phyloP scores from a whole-genome alignment of 1,140 invertebrate genomes.

The Ceratoteleas bidentatus region DNA sequence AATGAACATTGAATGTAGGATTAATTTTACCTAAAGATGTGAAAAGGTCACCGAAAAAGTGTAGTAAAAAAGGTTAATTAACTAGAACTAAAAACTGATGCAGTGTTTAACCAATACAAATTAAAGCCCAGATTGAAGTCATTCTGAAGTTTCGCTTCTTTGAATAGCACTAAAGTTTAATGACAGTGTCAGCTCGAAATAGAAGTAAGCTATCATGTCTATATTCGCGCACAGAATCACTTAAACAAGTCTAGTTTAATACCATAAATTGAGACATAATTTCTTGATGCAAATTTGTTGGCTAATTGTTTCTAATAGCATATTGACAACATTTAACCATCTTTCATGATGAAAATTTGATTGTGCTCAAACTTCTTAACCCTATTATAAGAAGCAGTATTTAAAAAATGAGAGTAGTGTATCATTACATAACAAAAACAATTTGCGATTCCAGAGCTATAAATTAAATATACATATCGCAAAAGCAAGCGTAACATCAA shows the following conservation, averaged over 20 bases:
- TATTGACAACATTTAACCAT: not conserved
- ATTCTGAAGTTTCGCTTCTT: conserved; percentile 44
- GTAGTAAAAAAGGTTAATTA: conserved; percentile 24
- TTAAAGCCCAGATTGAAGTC: conserved; percentile 26
- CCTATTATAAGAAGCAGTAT: too few relatives aligned
- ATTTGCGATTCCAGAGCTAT: too few relatives aligned
- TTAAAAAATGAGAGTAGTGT: too few relatives aligned
- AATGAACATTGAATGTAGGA: too few relatives aligned
- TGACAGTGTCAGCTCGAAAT: conserved; percentile 24
- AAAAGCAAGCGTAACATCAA: too few relatives aligned
- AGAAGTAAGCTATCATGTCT: conserved; percentile 30
- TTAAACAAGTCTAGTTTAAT: conserved; percentile 14
- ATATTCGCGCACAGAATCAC: conserved; percentile 11
- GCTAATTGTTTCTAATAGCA: not conserved
- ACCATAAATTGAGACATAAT: conserved; percentile 10
- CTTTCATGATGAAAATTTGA: not conserved
- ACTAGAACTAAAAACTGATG: conserved; percentile 24
- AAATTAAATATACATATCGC: too few relatives aligned
- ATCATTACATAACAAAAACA: too few relatives aligned
- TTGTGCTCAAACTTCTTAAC: too few relatives aligned
- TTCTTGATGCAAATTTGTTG: not conserved
- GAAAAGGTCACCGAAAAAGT: too few relatives aligned
- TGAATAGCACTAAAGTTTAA: conserved; percentile 42
- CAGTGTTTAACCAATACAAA: conserved; percentile 33
- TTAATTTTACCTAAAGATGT: too few relatives aligned